Evolutionary conservation across 1,140 invertebrate genomes (phyloP), one percentile per base, ranked within the genome.

Genomic region (Dendrolimus kikuchii): DNA sequence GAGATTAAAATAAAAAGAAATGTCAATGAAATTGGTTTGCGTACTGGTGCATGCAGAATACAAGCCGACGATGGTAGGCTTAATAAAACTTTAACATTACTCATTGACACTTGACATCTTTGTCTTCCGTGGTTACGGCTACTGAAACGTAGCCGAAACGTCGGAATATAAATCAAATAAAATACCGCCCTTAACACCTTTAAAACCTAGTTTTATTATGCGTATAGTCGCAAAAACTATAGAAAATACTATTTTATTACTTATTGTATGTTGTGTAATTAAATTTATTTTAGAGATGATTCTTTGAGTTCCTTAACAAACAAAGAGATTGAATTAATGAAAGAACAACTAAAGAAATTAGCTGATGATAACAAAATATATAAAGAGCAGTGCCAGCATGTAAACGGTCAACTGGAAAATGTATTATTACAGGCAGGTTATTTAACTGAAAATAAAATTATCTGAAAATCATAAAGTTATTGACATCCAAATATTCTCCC

Each of bases 321-420:
- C 47, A 63, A 77, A 64, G 71, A 82, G 43, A 45, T 68, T n/a
- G 44, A 70, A 40, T 50, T 67, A 42, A 66, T 73, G 45, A 79
- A 80, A 62, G 50, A 74, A 23, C 53, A 75, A 47, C 40, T 83
- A 38, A 42, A 69, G 46, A 70, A 63, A 36, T 38, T 68, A 10
- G 50, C 53, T 38, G 51, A 69, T 45, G 72, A 81, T 51, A 83
- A 81, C 38, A 73, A 62, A 56, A 46, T 60, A 39, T 43, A 77
- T 4, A 78, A 76, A 57, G 65, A 81, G 51, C 67, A 78, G 64
- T 68, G 48, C 47, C 61, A 68, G 38, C 53, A 74, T 40, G 49
- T 71, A 8, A 52, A 51, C 48, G 72, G 53, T 41, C 62, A 81
- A 59, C 60, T 81, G 48, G 68, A 82, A 40, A 59, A 68, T 23